Percentiles rank a stretch among this genome's conserved stretches.
These are phyloP conservation scores for Stegophylla sp. DNA, from an alignment of 2,888 invertebrate species.

Conservation along the genomic window DNA sequence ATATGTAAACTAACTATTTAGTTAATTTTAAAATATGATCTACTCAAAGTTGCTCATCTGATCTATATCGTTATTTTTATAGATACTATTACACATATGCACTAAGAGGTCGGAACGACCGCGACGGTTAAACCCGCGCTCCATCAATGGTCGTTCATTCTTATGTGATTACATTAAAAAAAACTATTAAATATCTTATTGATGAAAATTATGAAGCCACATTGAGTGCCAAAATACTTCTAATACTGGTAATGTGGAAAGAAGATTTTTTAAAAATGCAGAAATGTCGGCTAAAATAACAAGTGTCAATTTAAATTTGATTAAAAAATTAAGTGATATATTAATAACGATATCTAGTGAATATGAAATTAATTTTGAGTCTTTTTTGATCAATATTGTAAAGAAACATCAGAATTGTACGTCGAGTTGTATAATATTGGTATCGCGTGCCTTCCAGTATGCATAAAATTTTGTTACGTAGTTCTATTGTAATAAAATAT, in stretches of 20 bases:
- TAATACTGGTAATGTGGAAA: slow-evolving; percentile 28
- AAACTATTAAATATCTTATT: not conserved
- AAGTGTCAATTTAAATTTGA: slow-evolving; percentile 8
- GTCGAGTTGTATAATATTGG: slow-evolving; percentile 6
- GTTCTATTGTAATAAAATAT: not conserved
- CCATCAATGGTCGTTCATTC: slow-evolving; percentile 1
- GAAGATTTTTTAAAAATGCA: slow-evolving; percentile 26
- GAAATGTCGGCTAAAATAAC: slow-evolving; percentile 22
- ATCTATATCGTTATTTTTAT: not conserved
- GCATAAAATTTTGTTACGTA: not conserved
- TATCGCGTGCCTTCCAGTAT: slow-evolving; percentile 24
- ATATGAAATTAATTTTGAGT: slow-evolving; percentile 23
- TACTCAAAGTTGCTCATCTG: not conserved
- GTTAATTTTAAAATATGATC: slow-evolving; percentile 18
- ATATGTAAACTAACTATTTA: not conserved
- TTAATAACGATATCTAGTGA: slow-evolving; percentile 30
- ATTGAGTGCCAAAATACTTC: slow-evolving; percentile 17
- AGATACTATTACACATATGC: slow-evolving; percentile 4
- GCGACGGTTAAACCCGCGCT: not conserved
- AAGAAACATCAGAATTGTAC: slow-evolving; percentile 15
- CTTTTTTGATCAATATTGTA: slow-evolving; percentile 1
- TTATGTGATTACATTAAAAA: slow-evolving; percentile 20
- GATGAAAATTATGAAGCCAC: slow-evolving; percentile 17
- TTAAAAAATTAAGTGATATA: slow-evolving; percentile 22
- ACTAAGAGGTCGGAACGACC: not conserved